Percentiles rank a stretch among this genome's conserved stretches.
phyloP scores from a whole-genome alignment of 2,797 vertebrate species.

The Buphagus erythrorhynchus region DNA sequence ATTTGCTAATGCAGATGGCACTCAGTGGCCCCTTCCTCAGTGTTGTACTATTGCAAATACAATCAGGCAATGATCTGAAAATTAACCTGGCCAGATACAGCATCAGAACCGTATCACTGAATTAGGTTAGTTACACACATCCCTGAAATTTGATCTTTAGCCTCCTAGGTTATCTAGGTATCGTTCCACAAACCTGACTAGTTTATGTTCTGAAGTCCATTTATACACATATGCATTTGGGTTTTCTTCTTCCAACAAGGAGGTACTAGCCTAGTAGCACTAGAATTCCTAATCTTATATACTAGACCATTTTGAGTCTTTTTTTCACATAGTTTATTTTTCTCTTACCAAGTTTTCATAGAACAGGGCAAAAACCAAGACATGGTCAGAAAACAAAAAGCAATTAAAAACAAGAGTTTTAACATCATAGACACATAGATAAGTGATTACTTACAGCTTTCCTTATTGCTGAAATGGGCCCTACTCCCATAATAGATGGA shows the following conservation, averaged over 20 bases:
- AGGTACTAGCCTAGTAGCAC: background rate
- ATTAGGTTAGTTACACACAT: background rate
- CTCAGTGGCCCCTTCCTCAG: background rate
- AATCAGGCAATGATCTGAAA: background rate
- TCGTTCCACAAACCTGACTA: background rate
- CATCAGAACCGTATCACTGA: fast-evolving
- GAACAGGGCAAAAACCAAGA: background rate
- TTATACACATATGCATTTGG: background rate
- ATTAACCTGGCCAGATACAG: background rate
- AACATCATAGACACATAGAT: background rate
- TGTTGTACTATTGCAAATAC: background rate
- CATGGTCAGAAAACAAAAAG: background rate
- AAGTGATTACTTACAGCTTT: slow-evolving; percentile 87
- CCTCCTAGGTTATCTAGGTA: background rate
- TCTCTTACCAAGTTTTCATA: background rate
- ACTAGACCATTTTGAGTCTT: background rate
- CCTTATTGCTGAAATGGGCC: slow-evolving; percentile 90
- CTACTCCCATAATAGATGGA: slow-evolving; percentile 93
- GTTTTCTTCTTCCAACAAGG: background rate
- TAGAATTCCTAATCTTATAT: background rate
- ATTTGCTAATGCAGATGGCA: background rate
- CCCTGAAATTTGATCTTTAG: background rate
- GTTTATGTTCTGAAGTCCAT: background rate
- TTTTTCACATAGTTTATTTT: background rate
- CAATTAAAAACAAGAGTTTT: background rate